Evolutionary conservation across 1,140 invertebrate genomes (phyloP), one percentile per base, ranked within the genome.

Genomic region (Cyrtorhinus lividipennis): DNA sequence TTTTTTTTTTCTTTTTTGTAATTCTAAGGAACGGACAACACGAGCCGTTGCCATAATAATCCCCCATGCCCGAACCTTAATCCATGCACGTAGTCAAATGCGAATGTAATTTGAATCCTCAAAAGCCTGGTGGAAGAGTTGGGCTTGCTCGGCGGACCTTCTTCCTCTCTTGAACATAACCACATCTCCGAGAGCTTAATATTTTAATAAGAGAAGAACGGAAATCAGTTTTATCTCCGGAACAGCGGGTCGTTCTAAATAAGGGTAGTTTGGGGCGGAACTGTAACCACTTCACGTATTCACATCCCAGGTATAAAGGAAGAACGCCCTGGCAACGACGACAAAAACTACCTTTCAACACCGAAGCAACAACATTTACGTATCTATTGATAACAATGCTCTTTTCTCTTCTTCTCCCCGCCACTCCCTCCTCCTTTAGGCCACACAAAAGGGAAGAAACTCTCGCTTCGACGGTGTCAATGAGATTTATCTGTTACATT

Each of bases 31-130:
- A 22, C 48, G 18, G 48, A 53, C 48, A 15, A 22, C 48, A 22
- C 48, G 48, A 22, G 5, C 18, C 10, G 18, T 8, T 22, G 48
- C 48, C 48, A 20, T 20, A 53, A 53, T 53, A 53, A 53, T 53
- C 48, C 20, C 20, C 20, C 48, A 53, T 15, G 48, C 48, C 18
- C 48, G 48, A 10, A 3, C 15, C 48, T 53, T 53, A 53, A 53
- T 12, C 48, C 48, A 22, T 20, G 48, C 48, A 53, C 48, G 48
- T 53, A 53, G 48, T 53, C 48, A 53, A 53, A 53, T 53, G 48
- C 48, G 48, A 53, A 53, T 53, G 48, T 53, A 53, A 53, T 53
- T 53, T 53, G 48, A 53, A 53, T 53, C 48, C 48, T 53, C 48
- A 53, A 53, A 53, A 53, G 48, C 48, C 48, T 53, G 12, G 8